Conservation (phyloP, 1,140 invertebrate species). For the Pseudachorutes palmiensis region DNA sequence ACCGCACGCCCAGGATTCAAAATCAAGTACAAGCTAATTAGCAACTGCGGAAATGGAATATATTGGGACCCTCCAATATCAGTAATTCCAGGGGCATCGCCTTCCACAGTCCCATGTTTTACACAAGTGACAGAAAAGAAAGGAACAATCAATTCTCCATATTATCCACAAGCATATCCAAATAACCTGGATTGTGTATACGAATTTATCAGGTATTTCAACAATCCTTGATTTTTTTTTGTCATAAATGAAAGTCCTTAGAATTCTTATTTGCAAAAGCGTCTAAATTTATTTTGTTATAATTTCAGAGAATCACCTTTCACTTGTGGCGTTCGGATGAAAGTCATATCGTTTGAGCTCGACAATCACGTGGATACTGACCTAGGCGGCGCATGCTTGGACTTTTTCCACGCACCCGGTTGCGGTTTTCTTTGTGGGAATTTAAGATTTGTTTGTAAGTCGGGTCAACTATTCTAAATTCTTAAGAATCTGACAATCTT, state of each 20-base stretch:
- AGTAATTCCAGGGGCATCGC: slow-evolving; percentile 39
- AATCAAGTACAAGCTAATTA: slow-evolving; percentile 40
- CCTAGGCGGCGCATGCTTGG: slow-evolving; percentile 42
- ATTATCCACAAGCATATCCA: slow-evolving; percentile 40
- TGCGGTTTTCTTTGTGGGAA: slow-evolving; percentile 29
- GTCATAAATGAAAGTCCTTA: no score
- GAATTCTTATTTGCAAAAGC: no score
- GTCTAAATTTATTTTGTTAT: background rate
- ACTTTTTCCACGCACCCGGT: slow-evolving; percentile 42
- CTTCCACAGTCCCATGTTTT: slow-evolving; percentile 39
- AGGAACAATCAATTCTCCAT: slow-evolving; percentile 43
- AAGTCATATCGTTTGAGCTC: slow-evolving; percentile 40
- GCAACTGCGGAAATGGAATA: slow-evolving; percentile 39
- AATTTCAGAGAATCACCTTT: slow-evolving; percentile 39
- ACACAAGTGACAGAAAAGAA: slow-evolving; percentile 41
- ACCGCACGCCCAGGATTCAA: slow-evolving; percentile 38
- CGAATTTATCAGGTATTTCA: slow-evolving; percentile 41
- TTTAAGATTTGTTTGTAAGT: slow-evolving; percentile 29
- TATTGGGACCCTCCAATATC: slow-evolving; percentile 41
- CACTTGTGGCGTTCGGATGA: slow-evolving; percentile 43
- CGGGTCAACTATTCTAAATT: background rate
- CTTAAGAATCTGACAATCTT: background rate
- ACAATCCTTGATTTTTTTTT: no score
- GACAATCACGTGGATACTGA: slow-evolving; percentile 39
- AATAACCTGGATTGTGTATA: slow-evolving; percentile 43